Evolutionary conservation across 2,797 vertebrate species (phyloP).

Genomic region (Megalops cyprinoides): DNA sequence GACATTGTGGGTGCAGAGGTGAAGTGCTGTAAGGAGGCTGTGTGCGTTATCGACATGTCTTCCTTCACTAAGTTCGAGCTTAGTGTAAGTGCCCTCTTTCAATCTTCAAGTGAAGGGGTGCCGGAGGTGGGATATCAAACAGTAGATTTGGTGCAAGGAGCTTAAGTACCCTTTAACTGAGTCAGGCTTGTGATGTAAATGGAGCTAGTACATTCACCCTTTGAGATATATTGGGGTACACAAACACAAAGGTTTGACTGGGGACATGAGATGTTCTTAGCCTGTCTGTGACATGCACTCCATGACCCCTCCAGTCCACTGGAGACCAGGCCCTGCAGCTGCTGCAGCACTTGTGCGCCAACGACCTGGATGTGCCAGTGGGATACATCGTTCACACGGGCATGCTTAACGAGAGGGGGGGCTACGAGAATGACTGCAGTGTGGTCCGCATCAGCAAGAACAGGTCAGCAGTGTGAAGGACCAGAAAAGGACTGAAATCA

Average conservation of each 20-base stretch:
- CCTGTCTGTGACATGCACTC: not conserved
- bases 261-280: not conserved
- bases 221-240: not conserved
- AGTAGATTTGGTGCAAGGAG: not conserved
- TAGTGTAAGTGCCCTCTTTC: conserved; percentile 79
- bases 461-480: conserved; percentile 72
- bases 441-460: conserved; percentile 92
- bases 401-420: conserved; percentile 93
- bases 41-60: conserved; percentile 98
- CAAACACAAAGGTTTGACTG: not conserved
- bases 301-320: conserved; percentile 74
- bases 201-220: not conserved
- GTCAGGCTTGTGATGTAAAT: not conserved
- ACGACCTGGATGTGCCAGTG: conserved; percentile 94
- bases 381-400: conserved; percentile 96
- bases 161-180: no score
- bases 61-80: conserved; percentile 99
- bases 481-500: no score
- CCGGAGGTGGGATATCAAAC: not conserved
- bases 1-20: conserved; percentile 96
- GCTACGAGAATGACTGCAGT: conserved; percentile 98
- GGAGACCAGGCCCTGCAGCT: conserved; percentile 86
- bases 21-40: conserved; percentile 97
- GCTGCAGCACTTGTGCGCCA: conserved; percentile 91
- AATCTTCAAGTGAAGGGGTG: not conserved